These are phyloP conservation scores for Rhabdomys pumilio DNA, from an alignment of 2,797 vertebrate genomes.

Conservation along the genomic window DNA sequence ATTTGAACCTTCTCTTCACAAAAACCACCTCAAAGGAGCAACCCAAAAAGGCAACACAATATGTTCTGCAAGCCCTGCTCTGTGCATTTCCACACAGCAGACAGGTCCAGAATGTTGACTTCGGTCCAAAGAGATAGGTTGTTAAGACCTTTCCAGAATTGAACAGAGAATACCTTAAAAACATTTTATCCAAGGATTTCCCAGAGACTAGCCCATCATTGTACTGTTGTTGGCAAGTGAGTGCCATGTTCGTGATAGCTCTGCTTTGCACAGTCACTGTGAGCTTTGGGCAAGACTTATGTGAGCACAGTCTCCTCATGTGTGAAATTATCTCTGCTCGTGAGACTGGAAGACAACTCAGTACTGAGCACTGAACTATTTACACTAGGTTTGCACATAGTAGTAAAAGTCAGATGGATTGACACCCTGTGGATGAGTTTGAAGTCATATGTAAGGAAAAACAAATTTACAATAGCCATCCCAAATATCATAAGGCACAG, in stretches of 20 bases:
- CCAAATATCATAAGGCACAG: not conserved
- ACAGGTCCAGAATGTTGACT: not conserved
- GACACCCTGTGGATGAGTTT: not conserved
- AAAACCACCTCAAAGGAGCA: not conserved
- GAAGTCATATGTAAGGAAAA: slow-evolving; percentile 47
- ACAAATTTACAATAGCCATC: not conserved
- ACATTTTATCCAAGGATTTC: not conserved
- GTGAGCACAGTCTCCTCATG: not conserved
- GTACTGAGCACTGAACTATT: not conserved
- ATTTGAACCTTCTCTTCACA: slow-evolving; percentile 62
- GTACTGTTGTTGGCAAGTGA: not conserved
- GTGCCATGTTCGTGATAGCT: not conserved
- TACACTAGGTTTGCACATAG: not conserved
- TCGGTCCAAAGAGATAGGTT: not conserved
- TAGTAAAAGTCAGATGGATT: not conserved
- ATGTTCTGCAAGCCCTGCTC: not conserved
- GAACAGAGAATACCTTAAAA: not conserved
- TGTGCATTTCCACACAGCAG: not conserved
- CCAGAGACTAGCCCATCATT: not conserved
- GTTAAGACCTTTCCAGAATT: not conserved
- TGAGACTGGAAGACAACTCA: not conserved
- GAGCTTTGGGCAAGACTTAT: not conserved
- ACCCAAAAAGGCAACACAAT: not conserved
- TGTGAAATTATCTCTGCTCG: not conserved
- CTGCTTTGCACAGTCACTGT: not conserved